These are phyloP conservation scores for Fukomys damarensis DNA, from an alignment of 2,113 vertebrate species.

Conservation along the genomic window DNA sequence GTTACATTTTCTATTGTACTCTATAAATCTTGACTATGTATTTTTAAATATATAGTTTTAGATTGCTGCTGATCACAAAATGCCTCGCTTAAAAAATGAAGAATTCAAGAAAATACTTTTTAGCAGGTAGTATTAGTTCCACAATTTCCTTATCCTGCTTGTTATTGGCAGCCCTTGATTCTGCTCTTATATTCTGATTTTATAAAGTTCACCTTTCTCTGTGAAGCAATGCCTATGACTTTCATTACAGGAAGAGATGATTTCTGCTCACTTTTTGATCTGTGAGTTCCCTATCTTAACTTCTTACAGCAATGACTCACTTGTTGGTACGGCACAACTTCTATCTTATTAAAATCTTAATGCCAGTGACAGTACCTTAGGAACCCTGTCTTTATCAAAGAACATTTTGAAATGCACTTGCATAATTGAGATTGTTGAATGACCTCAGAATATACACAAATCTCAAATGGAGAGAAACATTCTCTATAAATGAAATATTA, in stretches of 20 bases:
- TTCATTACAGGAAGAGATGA: neutral
- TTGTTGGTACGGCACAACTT: neutral
- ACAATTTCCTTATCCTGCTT: neutral
- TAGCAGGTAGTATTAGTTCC: neutral
- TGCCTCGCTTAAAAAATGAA: neutral
- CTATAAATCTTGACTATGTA: neutral
- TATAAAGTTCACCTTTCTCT: neutral
- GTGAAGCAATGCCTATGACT: neutral
- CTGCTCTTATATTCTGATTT: neutral
- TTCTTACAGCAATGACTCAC: neutral
- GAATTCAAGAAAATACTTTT: neutral
- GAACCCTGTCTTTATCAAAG: slow-evolving; percentile 8
- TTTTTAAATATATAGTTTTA: neutral
- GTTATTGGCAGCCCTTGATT: neutral
- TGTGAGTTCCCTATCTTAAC: neutral
- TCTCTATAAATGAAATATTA: neutral
- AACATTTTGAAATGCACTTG: neutral
- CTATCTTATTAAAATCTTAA: slow-evolving; percentile 7
- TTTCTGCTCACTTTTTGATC: neutral
- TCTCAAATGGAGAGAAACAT: neutral
- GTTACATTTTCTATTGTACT: neutral
- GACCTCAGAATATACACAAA: neutral
- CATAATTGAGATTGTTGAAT: neutral
- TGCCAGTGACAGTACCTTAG: neutral
- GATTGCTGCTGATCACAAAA: neutral